phyloP scores from a whole-genome alignment of 2,113 vertebrate species.

The Pedionomus torquatus region DNA sequence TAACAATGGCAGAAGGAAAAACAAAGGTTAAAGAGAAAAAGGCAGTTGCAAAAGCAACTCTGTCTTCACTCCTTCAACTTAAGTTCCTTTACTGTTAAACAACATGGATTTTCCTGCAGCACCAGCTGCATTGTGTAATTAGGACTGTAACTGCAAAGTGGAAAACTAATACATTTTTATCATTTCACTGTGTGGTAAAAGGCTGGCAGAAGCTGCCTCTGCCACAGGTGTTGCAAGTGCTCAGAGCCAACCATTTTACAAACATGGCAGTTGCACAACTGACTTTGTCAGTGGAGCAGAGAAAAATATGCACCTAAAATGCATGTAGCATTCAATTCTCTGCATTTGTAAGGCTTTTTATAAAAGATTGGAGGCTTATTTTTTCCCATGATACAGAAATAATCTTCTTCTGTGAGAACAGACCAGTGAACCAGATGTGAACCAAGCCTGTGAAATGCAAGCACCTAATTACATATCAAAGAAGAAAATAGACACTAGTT shows the following conservation, averaged over 20 bases:
- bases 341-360: not conserved
- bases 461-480: constrained; percentile 1
- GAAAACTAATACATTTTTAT: constrained; percentile 43
- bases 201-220: constrained; percentile 10
- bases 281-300: constrained; percentile 5
- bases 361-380: not conserved
- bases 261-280: not conserved
- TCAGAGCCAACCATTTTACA: not conserved
- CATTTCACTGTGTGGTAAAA: not conserved
- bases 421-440: constrained; percentile 14
- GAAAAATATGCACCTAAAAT: constrained; percentile 23
- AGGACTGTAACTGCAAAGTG: constrained; percentile 5
- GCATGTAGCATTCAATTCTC: not conserved
- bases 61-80: not conserved
- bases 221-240: constrained; percentile 38
- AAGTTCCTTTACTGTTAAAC: not conserved
- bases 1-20: not conserved
- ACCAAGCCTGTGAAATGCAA: constrained; percentile 10
- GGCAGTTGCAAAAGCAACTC: not conserved
- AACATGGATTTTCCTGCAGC: not conserved
- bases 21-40: not conserved
- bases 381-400: not conserved
- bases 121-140: constrained; percentile 31
- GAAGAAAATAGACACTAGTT: not conserved
- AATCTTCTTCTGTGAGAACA: not conserved